Base-by-base conservation (phyloP, 2,797 vertebrate genomes). In the Selene dorsalis region DNA sequence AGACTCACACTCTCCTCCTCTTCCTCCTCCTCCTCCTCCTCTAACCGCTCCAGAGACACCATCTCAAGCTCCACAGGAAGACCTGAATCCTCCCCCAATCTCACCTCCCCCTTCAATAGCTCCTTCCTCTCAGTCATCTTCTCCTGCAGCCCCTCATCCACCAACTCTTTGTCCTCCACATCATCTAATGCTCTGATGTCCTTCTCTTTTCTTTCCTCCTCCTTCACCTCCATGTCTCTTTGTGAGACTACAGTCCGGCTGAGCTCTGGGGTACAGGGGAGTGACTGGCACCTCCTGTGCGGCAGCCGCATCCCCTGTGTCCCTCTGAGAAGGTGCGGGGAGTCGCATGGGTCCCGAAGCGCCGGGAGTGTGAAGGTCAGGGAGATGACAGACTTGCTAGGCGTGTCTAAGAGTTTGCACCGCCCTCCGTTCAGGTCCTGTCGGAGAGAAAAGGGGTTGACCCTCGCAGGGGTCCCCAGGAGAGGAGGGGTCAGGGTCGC, bases 361-460 rank as follows among this genome's bases (percentile, higher is more conserved):
- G 95, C 94, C 0, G 96, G 96, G 4, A 97, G 94, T 43, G 95
- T 92, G 0, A 98, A 96, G 26, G 96, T 96, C 68, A 97, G 92
- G 0, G 97, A 97, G 72, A 96, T 94, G 75, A 96, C 94, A 0
- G 96, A 97, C 88, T 96, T 98, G 95, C 96, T 98, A 2, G 97
- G 97, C 0, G 95, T 97, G 89, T 98, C 97, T 0, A 97, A 94
- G 69, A 99, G 96, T 91, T 99, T 99, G 84, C 97, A 98, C 75
- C 95, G 95, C 1, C 97, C 97, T 1, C 97, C 97, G 20, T 96
- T 96, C 53, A 99, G 93, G 91, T 99, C 97, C 77, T 96, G 94
- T 1, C 97, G 94, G 24, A 95, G 95, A 26, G 97, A 98, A 88
- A 99, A 99, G 14, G 97, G 97, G 90, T 99, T 99, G 89, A 98